These are phyloP conservation scores for Garra rufa DNA, from an alignment of 2,113 vertebrate genomes.

Conservation along the genomic window DNA sequence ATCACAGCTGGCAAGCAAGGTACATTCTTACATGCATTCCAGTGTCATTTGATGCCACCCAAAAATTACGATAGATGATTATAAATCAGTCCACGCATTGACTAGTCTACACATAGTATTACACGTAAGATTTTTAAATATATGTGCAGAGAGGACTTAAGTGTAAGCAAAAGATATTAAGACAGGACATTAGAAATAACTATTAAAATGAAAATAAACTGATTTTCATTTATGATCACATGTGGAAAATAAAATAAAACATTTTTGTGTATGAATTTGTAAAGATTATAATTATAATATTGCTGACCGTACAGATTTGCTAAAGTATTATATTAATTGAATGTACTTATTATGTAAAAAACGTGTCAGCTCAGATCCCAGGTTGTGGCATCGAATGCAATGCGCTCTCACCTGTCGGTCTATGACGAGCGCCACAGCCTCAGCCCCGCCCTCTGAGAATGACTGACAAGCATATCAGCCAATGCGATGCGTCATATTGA, in stretches of 20 bases:
- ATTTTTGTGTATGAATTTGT: background rate
- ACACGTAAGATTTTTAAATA: background rate
- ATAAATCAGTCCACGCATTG: background rate
- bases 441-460: slow-evolving; percentile 48
- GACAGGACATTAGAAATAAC: background rate
- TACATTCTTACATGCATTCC: background rate
- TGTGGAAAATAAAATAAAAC: background rate
- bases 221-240: background rate
- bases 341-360: background rate
- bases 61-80: background rate
- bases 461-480: slow-evolving; percentile 72
- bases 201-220: background rate
- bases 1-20: background rate
- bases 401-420: slow-evolving; percentile 51
- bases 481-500: slow-evolving; percentile 76
- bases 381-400: background rate
- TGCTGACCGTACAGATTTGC: background rate
- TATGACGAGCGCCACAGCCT: background rate
- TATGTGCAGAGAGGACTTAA: background rate
- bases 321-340: background rate
- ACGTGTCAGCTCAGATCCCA: background rate
- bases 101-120: background rate
- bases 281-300: background rate
- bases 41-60: background rate
- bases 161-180: background rate